These are phyloP conservation scores for Archivesica marissinica DNA, from an alignment of 1,140 invertebrate genomes.

Conservation along the genomic window DNA sequence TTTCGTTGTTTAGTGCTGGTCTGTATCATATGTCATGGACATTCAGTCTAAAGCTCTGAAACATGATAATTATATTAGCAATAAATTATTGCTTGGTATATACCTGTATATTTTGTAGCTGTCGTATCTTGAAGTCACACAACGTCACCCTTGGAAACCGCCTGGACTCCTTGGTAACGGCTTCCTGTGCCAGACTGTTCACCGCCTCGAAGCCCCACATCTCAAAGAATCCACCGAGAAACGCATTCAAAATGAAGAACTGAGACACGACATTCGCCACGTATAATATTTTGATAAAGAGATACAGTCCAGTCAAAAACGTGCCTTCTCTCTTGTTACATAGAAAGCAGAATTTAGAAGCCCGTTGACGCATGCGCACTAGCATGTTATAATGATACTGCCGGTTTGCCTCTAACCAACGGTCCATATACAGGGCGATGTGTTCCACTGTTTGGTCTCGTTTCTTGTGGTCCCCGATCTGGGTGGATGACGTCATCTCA, in stretches of 20 bases:
- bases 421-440: constrained; percentile 78
- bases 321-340: constrained; percentile 85
- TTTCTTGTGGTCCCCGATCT: constrained; percentile 75
- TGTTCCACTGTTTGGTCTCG: constrained; percentile 76
- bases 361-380: constrained; percentile 74
- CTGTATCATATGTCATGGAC: too few relatives aligned
- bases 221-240: constrained; percentile 84
- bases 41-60: not conserved
- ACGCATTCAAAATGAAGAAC: constrained; percentile 85
- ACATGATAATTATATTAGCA: not conserved
- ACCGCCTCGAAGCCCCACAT: constrained; percentile 85
- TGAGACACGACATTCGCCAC: constrained; percentile 85
- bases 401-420: constrained; percentile 79
- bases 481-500: constrained; percentile 73
- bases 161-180: constrained; percentile 81
- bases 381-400: constrained; percentile 78
- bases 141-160: constrained; percentile 84
- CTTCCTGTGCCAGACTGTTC: constrained; percentile 81
- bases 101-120: constrained; percentile 80
- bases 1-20: too few relatives aligned
- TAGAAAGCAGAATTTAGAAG: constrained; percentile 78
- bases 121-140: constrained; percentile 85
- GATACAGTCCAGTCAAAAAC: constrained; percentile 84
- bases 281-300: constrained; percentile 85
- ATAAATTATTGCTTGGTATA: constrained; percentile 24